Base-by-base conservation (phyloP, 2,888 invertebrate species). In the Microchrysa polita region DNA sequence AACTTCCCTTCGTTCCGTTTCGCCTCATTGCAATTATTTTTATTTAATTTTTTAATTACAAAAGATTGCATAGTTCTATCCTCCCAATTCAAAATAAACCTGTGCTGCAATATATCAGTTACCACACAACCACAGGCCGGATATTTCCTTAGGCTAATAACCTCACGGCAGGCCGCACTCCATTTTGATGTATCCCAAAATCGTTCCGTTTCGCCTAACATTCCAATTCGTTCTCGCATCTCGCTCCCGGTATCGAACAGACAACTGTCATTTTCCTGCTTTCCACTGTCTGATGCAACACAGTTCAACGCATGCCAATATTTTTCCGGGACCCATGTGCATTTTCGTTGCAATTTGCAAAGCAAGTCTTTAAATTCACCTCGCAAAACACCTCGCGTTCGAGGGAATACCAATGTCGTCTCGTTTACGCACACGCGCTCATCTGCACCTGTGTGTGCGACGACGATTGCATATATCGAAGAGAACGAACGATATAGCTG, bases 281-380 rank as follows among this genome's bases (percentile, higher is more conserved):
- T 73, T 90, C 88, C 4, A 7, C 61, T 90, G 87, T 81, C 92
- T 92, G 93, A 93, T 0, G 93, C 90, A 57, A 93, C 84, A 80
- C 4, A 34, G 27, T 34, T n/a, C 27, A 34, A 34, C 27, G 7
- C 27, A 34, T 34, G 7, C 7, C 27, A 7, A 34, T 34, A 34
- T 5, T 5, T 34, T 7, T 7, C 27, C 48, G 12, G 12, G 16
- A 48, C 48, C 27, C 27, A 34, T 34, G 27, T 34, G 27, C 4
- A 2, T 34, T 34, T 34, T 7, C 4, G 7, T 2, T 34, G 27
- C 27, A 34, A 34, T 34, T 34, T 34, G 27, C 27, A 34, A 34
- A 34, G n/a, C 27, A 34, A 34, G 27, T 34, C 27, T 34, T 34
- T 7, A 34, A 34, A 7, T 7, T 7, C 2, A 34, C 27, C 27